These are phyloP conservation scores for Isichthys henryi DNA, from an alignment of 2,113 vertebrate species.

Conservation along the genomic window DNA sequence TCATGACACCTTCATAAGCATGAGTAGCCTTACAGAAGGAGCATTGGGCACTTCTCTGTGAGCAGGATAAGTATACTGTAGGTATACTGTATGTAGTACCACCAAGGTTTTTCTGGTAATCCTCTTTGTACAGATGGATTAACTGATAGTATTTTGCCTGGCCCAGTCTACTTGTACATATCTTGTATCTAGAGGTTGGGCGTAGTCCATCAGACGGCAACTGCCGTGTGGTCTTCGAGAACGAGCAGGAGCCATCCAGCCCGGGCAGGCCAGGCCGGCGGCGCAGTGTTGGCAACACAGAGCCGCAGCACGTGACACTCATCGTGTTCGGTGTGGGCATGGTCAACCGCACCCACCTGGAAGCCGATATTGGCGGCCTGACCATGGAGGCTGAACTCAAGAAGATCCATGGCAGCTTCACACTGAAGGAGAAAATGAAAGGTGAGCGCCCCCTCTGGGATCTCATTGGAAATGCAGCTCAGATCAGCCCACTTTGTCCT, in stretches of 20 bases:
- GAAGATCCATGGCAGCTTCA: constrained; percentile 95
- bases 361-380: constrained; percentile 92
- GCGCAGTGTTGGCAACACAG: constrained; percentile 78
- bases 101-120: not conserved
- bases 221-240: constrained; percentile 85
- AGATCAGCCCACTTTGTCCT: not conserved
- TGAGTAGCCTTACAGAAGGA: not conserved
- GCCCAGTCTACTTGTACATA: not conserved
- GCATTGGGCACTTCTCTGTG: not conserved
- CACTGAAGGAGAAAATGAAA: constrained; percentile 98
- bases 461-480: not conserved
- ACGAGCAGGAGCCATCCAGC: constrained; percentile 75
- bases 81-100: not conserved
- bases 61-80: not conserved
- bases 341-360: constrained; percentile 94
- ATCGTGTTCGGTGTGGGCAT: constrained; percentile 96
- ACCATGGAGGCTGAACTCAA: constrained; percentile 98
- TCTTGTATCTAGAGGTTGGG: constrained; percentile 55
- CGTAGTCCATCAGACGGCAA: constrained; percentile 75
- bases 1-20: not conserved
- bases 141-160: not conserved
- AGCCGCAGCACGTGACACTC: constrained; percentile 91
- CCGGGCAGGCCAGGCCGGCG: constrained; percentile 62
- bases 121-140: not conserved
- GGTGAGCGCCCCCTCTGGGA: constrained; percentile 52